Base-by-base conservation (phyloP, 2,888 invertebrate genomes). In the Pegoplata infirma region DNA sequence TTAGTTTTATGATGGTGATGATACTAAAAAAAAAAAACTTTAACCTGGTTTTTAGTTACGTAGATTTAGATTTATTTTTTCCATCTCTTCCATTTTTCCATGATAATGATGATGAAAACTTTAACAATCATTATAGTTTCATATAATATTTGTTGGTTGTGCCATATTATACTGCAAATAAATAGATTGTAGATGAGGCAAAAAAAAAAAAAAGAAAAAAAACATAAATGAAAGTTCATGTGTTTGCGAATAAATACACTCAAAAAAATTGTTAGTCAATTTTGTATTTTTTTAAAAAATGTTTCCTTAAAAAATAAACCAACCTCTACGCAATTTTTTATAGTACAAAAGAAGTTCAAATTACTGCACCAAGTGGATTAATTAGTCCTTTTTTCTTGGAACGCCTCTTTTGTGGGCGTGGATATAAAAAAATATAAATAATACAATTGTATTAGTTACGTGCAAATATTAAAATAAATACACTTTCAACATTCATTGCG, bases 131-230 rank as follows among this genome's bases (percentile, higher is more conserved):
- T 67, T 66, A 66, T 66, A 40, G 10, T 44, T 59, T 32, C 21
- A 67, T 23, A 46, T 59, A 67, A 74, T 53, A 53, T 59, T 67
- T 59, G 58, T 66, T 51, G 56, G 64, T 23, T 72, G 55, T 64
- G 63, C 49, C 12, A 73, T 51, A 73, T 59, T 51, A 69, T 59
- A 23, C 14, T n/a, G 19, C 51, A 69, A 61, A 51, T 69, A 74
- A 40, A 56, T 7, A 66, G 2, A 51, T 25, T 59, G 14, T 19
- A 40, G 32, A 36, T 53, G 12, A 7, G n/a, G n/a, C n/a, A n/a
- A n/a, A n/a, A n/a, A n/a, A n/a, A n/a, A n/a, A n/a, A n/a, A n/a
- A n/a, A n/a, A n/a, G n/a, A n/a, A n/a, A n/a, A n/a, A 59, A 40
- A 47, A 25, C 23, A 25, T 25, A 3, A n/a, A 25, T 25, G 25